Evolutionary conservation across 2,888 invertebrate genomes (phyloP).

Genomic region (Leptopilina drosophilae): DNA sequence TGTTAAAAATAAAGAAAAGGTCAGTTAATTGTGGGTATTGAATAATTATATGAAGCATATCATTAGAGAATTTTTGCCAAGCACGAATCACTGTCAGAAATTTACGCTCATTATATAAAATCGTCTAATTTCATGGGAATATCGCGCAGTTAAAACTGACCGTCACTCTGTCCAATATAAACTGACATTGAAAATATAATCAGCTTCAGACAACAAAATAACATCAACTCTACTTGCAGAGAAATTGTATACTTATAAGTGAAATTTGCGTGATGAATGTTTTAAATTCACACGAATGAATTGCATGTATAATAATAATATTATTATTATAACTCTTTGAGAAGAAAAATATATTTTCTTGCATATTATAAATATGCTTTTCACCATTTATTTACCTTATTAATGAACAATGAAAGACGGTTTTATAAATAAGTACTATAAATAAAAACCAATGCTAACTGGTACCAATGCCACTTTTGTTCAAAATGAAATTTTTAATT

Average conservation of each 20-base stretch:
- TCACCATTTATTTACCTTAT: too few relatives aligned
- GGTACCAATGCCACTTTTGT: too few relatives aligned
- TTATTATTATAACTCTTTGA: too few relatives aligned
- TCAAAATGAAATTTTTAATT: too few relatives aligned
- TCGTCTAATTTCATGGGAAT: slow-evolving; percentile 22
- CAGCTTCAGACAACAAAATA: slow-evolving; percentile 4
- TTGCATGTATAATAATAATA: background rate
- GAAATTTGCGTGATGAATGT: background rate
- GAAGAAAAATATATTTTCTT: background rate
- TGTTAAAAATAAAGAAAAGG: slow-evolving; percentile 27
- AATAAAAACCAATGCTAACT: too few relatives aligned
- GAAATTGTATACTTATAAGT: background rate
- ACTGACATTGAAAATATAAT: slow-evolving; percentile 20
- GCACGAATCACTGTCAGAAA: slow-evolving; percentile 26
- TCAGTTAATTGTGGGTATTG: slow-evolving; percentile 33
- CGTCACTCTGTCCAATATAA: slow-evolving; percentile 26
- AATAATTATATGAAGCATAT: background rate
- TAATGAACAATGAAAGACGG: too few relatives aligned
- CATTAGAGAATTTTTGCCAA: slow-evolving; percentile 25
- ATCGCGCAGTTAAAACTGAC: slow-evolving; percentile 13
- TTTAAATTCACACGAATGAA: background rate
- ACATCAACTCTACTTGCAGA: background rate
- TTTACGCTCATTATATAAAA: slow-evolving; percentile 26
- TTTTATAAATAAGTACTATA: too few relatives aligned
- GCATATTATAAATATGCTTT: too few relatives aligned